Evolutionary conservation across 2,113 vertebrate species (phyloP), one percentile per base, ranked within the genome.

Genomic region (Jaculus jaculus): DNA sequence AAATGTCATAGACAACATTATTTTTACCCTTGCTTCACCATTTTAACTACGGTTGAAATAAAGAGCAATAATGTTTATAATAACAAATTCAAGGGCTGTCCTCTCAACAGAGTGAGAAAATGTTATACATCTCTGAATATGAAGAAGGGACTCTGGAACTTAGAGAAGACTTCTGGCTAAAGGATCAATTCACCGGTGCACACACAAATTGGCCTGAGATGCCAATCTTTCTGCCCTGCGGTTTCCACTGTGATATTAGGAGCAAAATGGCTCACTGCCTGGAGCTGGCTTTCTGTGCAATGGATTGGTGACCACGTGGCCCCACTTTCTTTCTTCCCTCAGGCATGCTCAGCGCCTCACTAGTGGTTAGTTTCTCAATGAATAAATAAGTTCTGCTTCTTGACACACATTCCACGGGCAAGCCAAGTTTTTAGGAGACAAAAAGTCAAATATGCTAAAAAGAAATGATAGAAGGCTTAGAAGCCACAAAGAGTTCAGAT

Each of bases 341-440:
- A 92, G 79, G 90, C 93, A 93, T 80, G 65, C 47, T 54, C 54
- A 71, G 28, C 1, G 28, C 75, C 75, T n/a, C 21, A 84, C 73
- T 68, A 26, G 83, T 75, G 93, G 69, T 91, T 58, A 93, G 61
- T 69, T 73, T 90, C 0, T 0, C 93, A 97, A 91, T 82, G 95
- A 75, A 91, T 92, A 97, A 98, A 96, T 90, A 97, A 95, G 39
- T 65, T 5, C 1, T 75, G 71, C 85, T 93, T 96, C 93, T 97
- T 96, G 96, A 97, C 96, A 89, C 58, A 86, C 94, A 94, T 96
- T 98, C 96, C 96, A 85, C 68, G 94, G 74, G 60, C 96, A 97
- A 95, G 71, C 90, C 97, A 87, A 12, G 97, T 39, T 66, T 54
- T 93, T 66, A 87, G 90, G 78, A 95, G 87, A 47, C 32, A 94